Evolutionary conservation across 2,888 invertebrate species (phyloP), one percentile per base, ranked within the genome.

Genomic region (Selenia dentaria): DNA sequence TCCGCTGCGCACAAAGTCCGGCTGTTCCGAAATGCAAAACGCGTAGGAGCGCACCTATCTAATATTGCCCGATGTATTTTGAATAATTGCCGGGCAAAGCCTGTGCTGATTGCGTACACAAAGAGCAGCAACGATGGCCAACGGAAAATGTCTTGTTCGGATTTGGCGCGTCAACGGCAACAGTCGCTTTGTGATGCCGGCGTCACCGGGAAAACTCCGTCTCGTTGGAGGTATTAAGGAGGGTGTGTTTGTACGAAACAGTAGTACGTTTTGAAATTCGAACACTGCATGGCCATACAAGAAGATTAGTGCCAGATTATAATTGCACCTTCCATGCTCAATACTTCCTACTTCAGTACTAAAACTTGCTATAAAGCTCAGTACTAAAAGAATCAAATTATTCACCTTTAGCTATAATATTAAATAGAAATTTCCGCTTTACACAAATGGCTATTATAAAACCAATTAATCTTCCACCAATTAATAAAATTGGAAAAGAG

Each of bases 11-110:
- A 85, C 83, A 85, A 83, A 85, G 85, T 83, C 79, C 73, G 72
- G 70, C 83, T 82, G 85, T 87, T 89, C 85, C 89, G 74, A 81
- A 89, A 88, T 88, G 87, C 88, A 87, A 87, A 88, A 88, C 84
- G 87, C 82, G 81, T 82, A 79, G 79, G 73, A 78, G 74, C 77
- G 75, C 79, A 82, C 83, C 84, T 87, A 88, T 88, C 87, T 89
- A 89, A 89, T 87, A 88, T 84, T 81, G 85, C 77, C 74, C 76
- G 80, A 84, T 86, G 88, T 87, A 86, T 88, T 89, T 86, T 88
- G 89, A 88, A 90, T 89, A 88, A 88, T 89, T 90, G 85, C 80
- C 74, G 76, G 66, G 74, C 68, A 74, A 70, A 72, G 70, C 72
- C 68, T 42, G 67, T 72, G 77, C 76, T 83, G 85, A 83, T 83